Evolutionary conservation across 2,113 vertebrate species (phyloP).

Genomic region (Collichthys lucidus): DNA sequence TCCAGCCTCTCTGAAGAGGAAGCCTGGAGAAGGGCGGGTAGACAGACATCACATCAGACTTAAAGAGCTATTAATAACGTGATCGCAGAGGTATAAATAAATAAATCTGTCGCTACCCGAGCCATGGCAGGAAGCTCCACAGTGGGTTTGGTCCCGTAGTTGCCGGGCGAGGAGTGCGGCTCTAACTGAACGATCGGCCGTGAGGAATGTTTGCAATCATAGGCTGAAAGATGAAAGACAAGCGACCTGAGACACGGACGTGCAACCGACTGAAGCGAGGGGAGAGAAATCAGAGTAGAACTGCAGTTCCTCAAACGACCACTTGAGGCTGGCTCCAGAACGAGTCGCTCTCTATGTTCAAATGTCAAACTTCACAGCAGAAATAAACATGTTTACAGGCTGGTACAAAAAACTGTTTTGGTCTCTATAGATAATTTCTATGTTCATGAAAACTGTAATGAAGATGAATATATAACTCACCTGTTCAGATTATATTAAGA

Average conservation of each 20-base stretch:
- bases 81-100: neutral
- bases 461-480: no score
- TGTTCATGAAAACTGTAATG: no score
- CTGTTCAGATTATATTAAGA: no score
- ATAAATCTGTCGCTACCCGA: conserved; percentile 77
- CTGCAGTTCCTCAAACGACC: no score
- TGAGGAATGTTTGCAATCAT: conserved; percentile 81
- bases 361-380: no score
- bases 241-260: conserved; percentile 1
- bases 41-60: neutral
- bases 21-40: conserved; percentile 70
- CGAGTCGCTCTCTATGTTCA: no score
- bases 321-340: no score
- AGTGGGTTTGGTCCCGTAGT: conserved; percentile 83
- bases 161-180: conserved; percentile 85
- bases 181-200: conserved; percentile 83
- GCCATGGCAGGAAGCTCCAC: conserved; percentile 81
- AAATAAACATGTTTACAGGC: no score
- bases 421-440: no score
- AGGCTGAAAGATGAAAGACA: conserved; percentile 76
- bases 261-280: conserved; percentile 21
- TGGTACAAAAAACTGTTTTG: no score
- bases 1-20: conserved; percentile 86
- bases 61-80: neutral
- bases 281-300: conserved; percentile 21